Percentiles rank a stretch among this genome's conserved stretches.
Conservation (phyloP, 2,888 invertebrate genomes). For the Pyrochroa serraticornis region DNA sequence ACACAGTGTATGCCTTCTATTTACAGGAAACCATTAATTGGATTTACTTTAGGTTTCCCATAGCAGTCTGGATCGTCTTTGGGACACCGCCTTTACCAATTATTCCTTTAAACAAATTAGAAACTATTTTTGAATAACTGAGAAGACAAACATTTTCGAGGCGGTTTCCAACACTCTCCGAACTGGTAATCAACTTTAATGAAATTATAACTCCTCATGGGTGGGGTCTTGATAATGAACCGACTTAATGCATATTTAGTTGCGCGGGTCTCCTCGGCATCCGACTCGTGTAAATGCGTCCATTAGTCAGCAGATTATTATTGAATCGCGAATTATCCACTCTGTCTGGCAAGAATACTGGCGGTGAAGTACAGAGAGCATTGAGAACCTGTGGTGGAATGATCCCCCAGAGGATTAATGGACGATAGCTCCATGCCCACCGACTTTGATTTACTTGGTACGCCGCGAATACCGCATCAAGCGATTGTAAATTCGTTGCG, state of each 20-base stretch:
- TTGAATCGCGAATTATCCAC: constrained; percentile 27
- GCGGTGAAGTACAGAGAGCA: constrained; percentile 22
- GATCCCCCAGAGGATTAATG: constrained; percentile 21
- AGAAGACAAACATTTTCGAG: not conserved
- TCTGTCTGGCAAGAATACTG: constrained; percentile 23
- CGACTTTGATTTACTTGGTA: constrained; percentile 20
- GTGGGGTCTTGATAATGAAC: constrained; percentile 6
- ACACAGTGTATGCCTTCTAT: constrained; percentile 39
- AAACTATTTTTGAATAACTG: constrained; percentile 14
- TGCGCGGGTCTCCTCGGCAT: constrained; percentile 5
- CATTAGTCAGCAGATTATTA: constrained; percentile 22
- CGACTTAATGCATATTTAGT: not conserved
- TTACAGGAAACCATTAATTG: constrained; percentile 47
- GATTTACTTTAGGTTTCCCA: constrained; percentile 39
- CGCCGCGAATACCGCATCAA: constrained; percentile 10
- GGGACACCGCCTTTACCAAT: constrained; percentile 14
- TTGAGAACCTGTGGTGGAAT: constrained; percentile 17
- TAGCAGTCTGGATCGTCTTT: constrained; percentile 29
- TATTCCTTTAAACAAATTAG: constrained; percentile 6
- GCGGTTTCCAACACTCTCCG: no score
- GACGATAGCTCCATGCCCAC: constrained; percentile 6
- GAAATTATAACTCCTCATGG: not conserved
- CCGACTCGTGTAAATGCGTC: constrained; percentile 17
- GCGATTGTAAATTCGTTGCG: constrained; percentile 20
- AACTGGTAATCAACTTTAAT: not conserved